Evolutionary conservation across 2,113 vertebrate genomes (phyloP), one percentile per base, ranked within the genome.

Genomic region (Eptesicus fuscus): DNA sequence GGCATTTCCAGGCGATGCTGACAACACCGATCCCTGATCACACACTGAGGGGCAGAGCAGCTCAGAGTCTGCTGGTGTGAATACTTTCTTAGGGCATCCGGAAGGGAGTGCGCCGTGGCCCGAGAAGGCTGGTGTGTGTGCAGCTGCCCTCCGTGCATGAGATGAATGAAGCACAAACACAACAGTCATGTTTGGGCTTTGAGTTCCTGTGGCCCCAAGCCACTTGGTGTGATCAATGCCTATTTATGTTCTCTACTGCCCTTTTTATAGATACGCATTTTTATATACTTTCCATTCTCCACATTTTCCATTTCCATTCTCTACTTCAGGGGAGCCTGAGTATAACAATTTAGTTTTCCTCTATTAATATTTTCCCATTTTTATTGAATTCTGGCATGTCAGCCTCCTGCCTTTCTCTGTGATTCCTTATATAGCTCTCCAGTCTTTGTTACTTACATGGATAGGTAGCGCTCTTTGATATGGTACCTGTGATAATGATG

Each of bases 251-350:
- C 11, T 80, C 35, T 22, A 90, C n/a, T 73, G 63, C 22, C 61
- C 51, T 82, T 83, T n/a, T 69, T 16, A 18, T 91, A 76, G 95
- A 83, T 18, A 80, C 80, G 30, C 20, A 84, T 91, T 95, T 87
- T 96, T 96, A 90, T 94, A 32, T 70, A 90, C 79, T 97, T 69
- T 96, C 88, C 85, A 59, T 92, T 82, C 73, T 53, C 86, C 97
- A 56, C 56, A 20, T 90, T 67, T 61, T 70, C 95, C 59, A 2
- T 96, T 69, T 96, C 90, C 85, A 59, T 93, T 82, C 76, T 59
- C 86, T 97, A 61, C 56, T 96, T 51, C 53, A 56, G 73, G 82
- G 40, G 65, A 85, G 67, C 84, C 22, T 4, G 9, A 49, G 35
- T 65, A 61, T 93, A 91, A 91, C 83, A 47, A 65, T 49, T 32